phyloP scores from a whole-genome alignment of 1,140 invertebrate genomes.

The Trachymyrmex septentrionalis region DNA sequence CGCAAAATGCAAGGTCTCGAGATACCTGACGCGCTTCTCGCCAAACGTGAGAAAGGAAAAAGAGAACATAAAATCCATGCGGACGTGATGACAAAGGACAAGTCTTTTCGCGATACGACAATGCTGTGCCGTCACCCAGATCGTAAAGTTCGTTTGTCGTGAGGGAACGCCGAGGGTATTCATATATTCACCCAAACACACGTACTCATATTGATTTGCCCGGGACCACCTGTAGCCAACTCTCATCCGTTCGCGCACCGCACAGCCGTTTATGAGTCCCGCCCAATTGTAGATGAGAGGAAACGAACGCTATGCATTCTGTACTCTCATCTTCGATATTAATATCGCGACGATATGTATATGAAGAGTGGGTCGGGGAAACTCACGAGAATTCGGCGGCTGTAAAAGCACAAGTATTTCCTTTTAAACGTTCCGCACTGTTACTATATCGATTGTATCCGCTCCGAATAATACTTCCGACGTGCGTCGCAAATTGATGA shows the following conservation, averaged over 20 bases:
- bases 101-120: constrained; percentile 24
- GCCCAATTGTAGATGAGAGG: constrained; percentile 48
- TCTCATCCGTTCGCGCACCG: constrained; percentile 40
- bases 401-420: not conserved
- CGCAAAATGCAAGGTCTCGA: not conserved
- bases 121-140: constrained; percentile 3
- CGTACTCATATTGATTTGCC: constrained; percentile 74
- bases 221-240: constrained; percentile 77
- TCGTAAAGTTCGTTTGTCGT: constrained; percentile 51
- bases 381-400: not conserved
- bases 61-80: not conserved
- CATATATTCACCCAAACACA: constrained; percentile 66
- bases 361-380: not conserved
- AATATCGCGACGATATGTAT: constrained; percentile 3
- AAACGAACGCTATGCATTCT: constrained; percentile 54
- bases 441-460: not conserved
- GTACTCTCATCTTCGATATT: not conserved
- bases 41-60: not conserved
- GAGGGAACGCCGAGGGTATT: constrained; percentile 35
- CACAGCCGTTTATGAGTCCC: constrained; percentile 66
- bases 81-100: constrained; percentile 5
- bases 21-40: not conserved
- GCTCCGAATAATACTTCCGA: not conserved
- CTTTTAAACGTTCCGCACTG: not conserved
- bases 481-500: constrained; percentile 15